Conservation (phyloP, 2,888 invertebrate genomes). For the Pomacea canaliculata region DNA sequence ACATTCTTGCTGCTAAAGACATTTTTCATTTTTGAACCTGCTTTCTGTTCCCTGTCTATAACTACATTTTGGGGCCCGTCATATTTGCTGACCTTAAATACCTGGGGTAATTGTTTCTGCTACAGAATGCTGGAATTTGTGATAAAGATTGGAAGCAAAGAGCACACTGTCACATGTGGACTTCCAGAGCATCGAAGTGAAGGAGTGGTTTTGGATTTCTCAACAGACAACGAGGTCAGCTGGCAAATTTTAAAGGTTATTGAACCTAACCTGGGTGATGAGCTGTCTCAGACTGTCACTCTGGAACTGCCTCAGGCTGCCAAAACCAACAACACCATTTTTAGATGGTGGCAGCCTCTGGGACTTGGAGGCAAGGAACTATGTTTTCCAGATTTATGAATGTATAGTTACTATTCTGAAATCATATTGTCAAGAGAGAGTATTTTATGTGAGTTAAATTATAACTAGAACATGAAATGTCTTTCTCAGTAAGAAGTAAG, state of each 20-base stretch:
- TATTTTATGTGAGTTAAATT: not conserved
- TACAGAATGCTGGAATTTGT: slow-evolving; percentile 67
- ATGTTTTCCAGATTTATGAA: not conserved
- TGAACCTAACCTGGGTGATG: slow-evolving; percentile 57
- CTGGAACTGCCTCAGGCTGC: slow-evolving; percentile 65
- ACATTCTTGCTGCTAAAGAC: too few relatives aligned
- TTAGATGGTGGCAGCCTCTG: slow-evolving; percentile 70
- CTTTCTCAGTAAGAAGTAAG: too few relatives aligned
- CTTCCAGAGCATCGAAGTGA: slow-evolving; percentile 59
- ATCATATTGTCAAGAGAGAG: not conserved
- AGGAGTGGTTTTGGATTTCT: slow-evolving; percentile 67
- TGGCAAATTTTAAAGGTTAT: slow-evolving; percentile 64
- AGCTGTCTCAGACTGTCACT: slow-evolving; percentile 55
- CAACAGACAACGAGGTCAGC: slow-evolving; percentile 65
- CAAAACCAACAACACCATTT: slow-evolving; percentile 63
- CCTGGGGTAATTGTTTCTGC: too few relatives aligned
- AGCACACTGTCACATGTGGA: slow-evolving; percentile 50
- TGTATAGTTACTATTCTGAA: not conserved
- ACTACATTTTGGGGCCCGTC: too few relatives aligned
- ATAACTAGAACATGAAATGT: too few relatives aligned
- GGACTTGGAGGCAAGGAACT: slow-evolving; percentile 57
- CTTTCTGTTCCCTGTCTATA: too few relatives aligned
- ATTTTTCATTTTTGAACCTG: too few relatives aligned
- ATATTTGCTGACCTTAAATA: too few relatives aligned
- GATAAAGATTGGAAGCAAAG: slow-evolving; percentile 62